Conservation (phyloP, 1,140 invertebrate genomes). For the Rhagoletis pomonella region DNA sequence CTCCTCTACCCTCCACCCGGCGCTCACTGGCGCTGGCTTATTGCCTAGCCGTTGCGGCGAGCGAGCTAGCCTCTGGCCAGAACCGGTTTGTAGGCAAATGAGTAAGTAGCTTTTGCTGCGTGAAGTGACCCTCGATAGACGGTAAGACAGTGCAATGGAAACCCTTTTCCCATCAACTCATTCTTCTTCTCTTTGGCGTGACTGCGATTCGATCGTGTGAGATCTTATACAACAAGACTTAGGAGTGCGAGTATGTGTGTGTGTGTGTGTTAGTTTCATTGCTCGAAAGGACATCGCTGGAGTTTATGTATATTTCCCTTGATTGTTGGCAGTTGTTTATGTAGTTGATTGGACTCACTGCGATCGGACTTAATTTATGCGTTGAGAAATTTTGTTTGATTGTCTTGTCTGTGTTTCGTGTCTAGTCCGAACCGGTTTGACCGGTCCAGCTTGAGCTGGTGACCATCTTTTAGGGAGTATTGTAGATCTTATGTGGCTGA, state of each 20-base stretch:
- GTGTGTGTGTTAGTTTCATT: neutral
- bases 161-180: neutral
- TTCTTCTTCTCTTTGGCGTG: neutral
- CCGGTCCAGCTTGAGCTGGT: constrained; percentile 63
- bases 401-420: constrained; percentile 50
- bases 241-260: neutral
- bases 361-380: constrained; percentile 53
- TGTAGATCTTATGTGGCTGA: neutral
- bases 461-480: constrained; percentile 53
- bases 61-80: constrained; percentile 41
- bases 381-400: constrained; percentile 36
- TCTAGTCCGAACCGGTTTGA: constrained; percentile 68
- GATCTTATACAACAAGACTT: neutral
- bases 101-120: neutral
- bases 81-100: constrained; percentile 1
- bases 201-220: neutral
- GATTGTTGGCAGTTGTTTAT: neutral
- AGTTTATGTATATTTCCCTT: neutral
- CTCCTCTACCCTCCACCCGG: neutral
- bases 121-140: constrained; percentile 18
- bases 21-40: neutral
- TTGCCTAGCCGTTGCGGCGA: neutral
- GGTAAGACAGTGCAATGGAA: constrained; percentile 14
- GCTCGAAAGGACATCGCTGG: constrained; percentile 1
- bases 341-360: neutral